phyloP scores from a whole-genome alignment of 2,113 vertebrate species.

The Xiphophorus couchianus region DNA sequence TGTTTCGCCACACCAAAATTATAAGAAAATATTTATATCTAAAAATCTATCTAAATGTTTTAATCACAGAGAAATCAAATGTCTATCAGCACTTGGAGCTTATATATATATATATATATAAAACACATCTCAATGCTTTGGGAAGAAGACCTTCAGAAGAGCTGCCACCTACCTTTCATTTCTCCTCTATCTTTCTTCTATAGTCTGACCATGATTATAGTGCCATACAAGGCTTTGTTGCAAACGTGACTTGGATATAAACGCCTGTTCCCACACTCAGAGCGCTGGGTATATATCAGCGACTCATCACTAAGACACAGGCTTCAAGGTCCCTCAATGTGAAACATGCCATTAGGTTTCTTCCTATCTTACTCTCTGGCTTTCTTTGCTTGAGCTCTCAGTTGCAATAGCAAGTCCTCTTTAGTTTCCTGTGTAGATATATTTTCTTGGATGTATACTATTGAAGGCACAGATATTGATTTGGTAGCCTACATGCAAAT shows the following conservation, averaged over 20 bases:
- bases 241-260: constrained; percentile 62
- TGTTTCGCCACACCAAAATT: constrained; percentile 8
- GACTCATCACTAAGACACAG: constrained; percentile 70
- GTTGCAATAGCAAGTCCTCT: constrained; percentile 27
- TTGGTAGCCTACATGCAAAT: constrained; percentile 1
- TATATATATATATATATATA: neutral
- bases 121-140: neutral
- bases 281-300: constrained; percentile 64
- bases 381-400: constrained; percentile 30
- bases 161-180: constrained; percentile 9
- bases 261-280: constrained; percentile 51
- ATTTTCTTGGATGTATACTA: constrained; percentile 22
- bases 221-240: constrained; percentile 33
- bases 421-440: constrained; percentile 27
- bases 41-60: neutral
- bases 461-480: constrained; percentile 11
- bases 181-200: constrained; percentile 30
- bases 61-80: constrained; percentile 27
- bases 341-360: constrained; percentile 62
- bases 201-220: constrained; percentile 66
- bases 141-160: constrained; percentile 30
- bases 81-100: constrained; percentile 13
- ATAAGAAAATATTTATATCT: neutral
- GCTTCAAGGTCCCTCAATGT: constrained; percentile 75
- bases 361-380: constrained; percentile 7